phyloP scores from a whole-genome alignment of 2,797 vertebrate genomes.

The Diplodus sargus region DNA sequence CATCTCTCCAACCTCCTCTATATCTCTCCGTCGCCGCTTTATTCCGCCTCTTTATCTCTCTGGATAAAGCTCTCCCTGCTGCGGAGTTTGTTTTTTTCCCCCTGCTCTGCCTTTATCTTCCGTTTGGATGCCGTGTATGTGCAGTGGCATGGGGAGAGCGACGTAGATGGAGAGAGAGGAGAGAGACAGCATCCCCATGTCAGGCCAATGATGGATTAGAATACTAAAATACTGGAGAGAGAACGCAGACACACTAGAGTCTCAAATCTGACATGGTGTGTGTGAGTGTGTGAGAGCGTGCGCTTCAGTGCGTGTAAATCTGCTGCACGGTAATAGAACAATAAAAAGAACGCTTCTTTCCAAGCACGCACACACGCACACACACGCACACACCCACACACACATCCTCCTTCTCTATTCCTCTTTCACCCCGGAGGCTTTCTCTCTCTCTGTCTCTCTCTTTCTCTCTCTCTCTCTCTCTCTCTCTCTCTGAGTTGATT shows the following conservation, averaged over 20 bases:
- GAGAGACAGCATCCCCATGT: slow-evolving; percentile 74
- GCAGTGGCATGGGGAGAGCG: slow-evolving; percentile 60
- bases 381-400: slow-evolving; percentile 26
- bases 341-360: slow-evolving; percentile 59
- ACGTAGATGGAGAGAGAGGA: slow-evolving; percentile 20
- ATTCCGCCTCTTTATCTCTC: slow-evolving; percentile 66
- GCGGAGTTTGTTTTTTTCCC: slow-evolving; percentile 63
- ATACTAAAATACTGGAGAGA: slow-evolving; percentile 75
- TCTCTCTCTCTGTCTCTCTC: slow-evolving; percentile 25
- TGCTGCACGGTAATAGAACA: slow-evolving; percentile 69
- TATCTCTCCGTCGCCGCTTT: slow-evolving; percentile 61
- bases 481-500: slow-evolving; percentile 71
- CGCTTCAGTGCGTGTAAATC: slow-evolving; percentile 52
- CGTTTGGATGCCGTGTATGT: slow-evolving; percentile 66
- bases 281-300: slow-evolving; percentile 34
- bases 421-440: slow-evolving; percentile 51
- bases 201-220: slow-evolving; percentile 81
- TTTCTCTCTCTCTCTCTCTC: slow-evolving; percentile 21
- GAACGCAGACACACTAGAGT: slow-evolving; percentile 65
- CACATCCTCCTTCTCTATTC: slow-evolving; percentile 24
- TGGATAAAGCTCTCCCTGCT: slow-evolving; percentile 71
- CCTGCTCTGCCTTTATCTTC: slow-evolving; percentile 74
- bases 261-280: slow-evolving; percentile 66
- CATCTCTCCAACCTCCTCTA: slow-evolving; percentile 26
- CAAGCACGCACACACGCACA: slow-evolving; percentile 25